Conservation (phyloP, 2,888 invertebrate species). For the Trilocha varians region DNA sequence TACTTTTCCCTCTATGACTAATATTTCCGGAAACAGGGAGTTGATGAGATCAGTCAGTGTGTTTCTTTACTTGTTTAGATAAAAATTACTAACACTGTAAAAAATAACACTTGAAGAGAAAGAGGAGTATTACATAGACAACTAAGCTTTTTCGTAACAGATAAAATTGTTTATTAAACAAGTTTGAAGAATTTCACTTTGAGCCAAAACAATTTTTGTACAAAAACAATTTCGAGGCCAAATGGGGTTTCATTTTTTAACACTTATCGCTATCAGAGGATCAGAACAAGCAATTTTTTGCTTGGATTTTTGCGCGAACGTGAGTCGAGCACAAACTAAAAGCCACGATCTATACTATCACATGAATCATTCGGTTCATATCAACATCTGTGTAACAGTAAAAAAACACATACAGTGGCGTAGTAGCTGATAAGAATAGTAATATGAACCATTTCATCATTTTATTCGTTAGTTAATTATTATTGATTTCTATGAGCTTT, state of each 20-base stretch:
- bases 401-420: background rate
- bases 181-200: conserved; percentile 2
- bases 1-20: too few relatives aligned
- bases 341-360: background rate
- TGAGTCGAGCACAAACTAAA: conserved; percentile 2
- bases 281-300: conserved; percentile 21
- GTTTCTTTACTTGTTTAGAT: too few relatives aligned
- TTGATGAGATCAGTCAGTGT: too few relatives aligned
- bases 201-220: conserved; percentile 6
- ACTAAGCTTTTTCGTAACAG: too few relatives aligned
- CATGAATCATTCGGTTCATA: background rate
- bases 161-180: too few relatives aligned
- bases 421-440: background rate
- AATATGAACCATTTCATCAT: background rate
- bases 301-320: conserved; percentile 13
- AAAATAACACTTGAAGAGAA: too few relatives aligned
- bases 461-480: background rate
- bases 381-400: background rate
- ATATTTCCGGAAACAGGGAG: too few relatives aligned
- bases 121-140: too few relatives aligned
- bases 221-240: conserved; percentile 33
- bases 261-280: conserved; percentile 22
- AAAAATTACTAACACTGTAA: too few relatives aligned
- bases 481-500: background rate
- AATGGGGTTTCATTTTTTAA: conserved; percentile 22